These are phyloP conservation scores for Ateles fusciceps DNA, from an alignment of 2,797 vertebrate genomes.

Conservation along the genomic window DNA sequence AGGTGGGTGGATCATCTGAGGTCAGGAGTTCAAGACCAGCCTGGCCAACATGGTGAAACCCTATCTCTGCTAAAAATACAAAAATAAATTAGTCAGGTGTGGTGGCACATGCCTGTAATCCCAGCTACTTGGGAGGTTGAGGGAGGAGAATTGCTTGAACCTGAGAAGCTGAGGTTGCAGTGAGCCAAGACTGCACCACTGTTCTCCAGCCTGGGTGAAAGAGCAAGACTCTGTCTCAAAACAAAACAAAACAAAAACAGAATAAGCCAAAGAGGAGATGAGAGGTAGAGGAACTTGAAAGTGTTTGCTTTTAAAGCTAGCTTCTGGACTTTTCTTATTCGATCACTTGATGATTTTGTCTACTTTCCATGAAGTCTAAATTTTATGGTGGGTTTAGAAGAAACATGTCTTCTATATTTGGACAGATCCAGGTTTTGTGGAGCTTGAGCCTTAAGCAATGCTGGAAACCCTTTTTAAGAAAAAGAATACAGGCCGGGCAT, in stretches of 20 bases:
- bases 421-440: not conserved
- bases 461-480: not conserved
- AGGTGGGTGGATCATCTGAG: too few relatives aligned
- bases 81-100: too few relatives aligned
- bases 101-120: too few relatives aligned
- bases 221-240: too few relatives aligned
- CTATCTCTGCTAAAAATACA: too few relatives aligned
- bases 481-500: not conserved
- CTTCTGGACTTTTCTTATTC: not conserved
- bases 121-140: too few relatives aligned
- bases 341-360: not conserved
- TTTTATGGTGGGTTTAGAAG: constrained; percentile 9
- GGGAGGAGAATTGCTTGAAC: too few relatives aligned
- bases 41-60: too few relatives aligned
- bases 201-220: too few relatives aligned
- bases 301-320: not conserved
- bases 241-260: not conserved
- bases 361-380: not conserved
- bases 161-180: too few relatives aligned
- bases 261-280: not conserved
- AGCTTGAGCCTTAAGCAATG: not conserved
- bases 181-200: too few relatives aligned
- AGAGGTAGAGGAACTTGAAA: not conserved
- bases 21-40: too few relatives aligned
- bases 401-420: not conserved